A percentile compares a stretch with the other conserved stretches of the same genome.
Conservation (phyloP, 2,113 vertebrate genomes). For the Zapornia atra region DNA sequence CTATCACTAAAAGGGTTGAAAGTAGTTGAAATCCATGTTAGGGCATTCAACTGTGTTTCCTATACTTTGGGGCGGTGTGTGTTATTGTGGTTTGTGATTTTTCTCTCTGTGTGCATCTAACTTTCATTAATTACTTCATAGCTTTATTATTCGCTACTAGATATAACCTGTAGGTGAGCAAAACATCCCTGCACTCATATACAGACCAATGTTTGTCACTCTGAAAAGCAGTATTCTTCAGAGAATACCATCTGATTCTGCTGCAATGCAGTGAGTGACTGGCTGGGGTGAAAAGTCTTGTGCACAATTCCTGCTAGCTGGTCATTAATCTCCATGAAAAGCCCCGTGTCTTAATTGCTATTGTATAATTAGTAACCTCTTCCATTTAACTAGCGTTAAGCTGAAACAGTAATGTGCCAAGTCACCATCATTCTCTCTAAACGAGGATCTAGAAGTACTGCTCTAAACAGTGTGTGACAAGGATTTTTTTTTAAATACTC, state of each 20-base stretch:
- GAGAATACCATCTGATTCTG: background rate
- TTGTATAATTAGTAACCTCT: slow-evolving; percentile 52
- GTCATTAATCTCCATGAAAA: slow-evolving; percentile 64
- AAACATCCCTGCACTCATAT: background rate
- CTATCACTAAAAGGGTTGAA: background rate
- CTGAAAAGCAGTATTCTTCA: background rate
- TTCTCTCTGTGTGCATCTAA: background rate
- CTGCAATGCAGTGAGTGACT: slow-evolving; percentile 28
- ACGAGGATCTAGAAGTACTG: background rate
- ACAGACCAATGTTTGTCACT: background rate
- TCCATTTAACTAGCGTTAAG: slow-evolving; percentile 16
- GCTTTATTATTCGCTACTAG: background rate
- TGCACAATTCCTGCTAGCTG: background rate
- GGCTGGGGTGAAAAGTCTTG: slow-evolving; percentile 48
- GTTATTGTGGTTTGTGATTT: background rate
- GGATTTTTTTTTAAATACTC: background rate
- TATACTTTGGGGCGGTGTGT: background rate
- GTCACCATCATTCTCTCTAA: background rate
- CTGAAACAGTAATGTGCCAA: slow-evolving; percentile 6
- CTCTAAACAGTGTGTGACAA: background rate
- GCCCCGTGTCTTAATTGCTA: slow-evolving; percentile 36
- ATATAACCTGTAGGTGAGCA: background rate
- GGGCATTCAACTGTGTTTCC: background rate
- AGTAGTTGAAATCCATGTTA: background rate
- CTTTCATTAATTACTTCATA: background rate